Conservation (phyloP, 2,888 invertebrate genomes). For the Pemphredon lugubris region DNA sequence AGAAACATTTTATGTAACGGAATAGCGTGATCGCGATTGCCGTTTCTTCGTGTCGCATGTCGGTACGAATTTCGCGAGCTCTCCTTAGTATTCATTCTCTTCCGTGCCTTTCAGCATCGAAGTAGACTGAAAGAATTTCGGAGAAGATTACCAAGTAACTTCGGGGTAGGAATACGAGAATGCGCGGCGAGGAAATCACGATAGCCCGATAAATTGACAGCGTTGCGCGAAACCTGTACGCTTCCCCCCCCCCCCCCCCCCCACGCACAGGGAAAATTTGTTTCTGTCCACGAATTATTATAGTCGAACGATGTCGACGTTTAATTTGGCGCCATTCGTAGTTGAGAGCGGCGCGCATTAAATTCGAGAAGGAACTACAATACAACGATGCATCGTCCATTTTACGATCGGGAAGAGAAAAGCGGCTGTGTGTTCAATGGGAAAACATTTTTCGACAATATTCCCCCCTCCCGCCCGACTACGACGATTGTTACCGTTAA, state of each 20-base stretch:
- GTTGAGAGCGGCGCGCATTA: neutral
- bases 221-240: neutral
- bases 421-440: neutral
- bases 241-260: too few species aligned
- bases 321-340: constrained; percentile 31
- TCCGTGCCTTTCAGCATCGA: constrained; percentile 1
- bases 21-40: constrained; percentile 18
- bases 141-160: constrained; percentile 24
- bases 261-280: neutral
- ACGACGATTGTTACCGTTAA: neutral
- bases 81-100: constrained; percentile 28
- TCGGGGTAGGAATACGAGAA: constrained; percentile 3
- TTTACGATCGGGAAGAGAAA: constrained; percentile 12
- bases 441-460: constrained; percentile 13
- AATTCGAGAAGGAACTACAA: neutral
- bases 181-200: neutral
- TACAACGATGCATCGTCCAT: neutral
- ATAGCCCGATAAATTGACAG: neutral
- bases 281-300: constrained; percentile 12
- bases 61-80: constrained; percentile 14
- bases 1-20: constrained; percentile 15
- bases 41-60: constrained; percentile 13
- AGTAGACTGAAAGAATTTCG: constrained; percentile 14
- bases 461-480: constrained; percentile 6
- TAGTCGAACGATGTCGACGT: constrained; percentile 24